Percentiles rank a stretch among this genome's conserved stretches.
Evolutionary conservation across 2,113 vertebrate species (phyloP).

Genomic region (Albula glossodonta): DNA sequence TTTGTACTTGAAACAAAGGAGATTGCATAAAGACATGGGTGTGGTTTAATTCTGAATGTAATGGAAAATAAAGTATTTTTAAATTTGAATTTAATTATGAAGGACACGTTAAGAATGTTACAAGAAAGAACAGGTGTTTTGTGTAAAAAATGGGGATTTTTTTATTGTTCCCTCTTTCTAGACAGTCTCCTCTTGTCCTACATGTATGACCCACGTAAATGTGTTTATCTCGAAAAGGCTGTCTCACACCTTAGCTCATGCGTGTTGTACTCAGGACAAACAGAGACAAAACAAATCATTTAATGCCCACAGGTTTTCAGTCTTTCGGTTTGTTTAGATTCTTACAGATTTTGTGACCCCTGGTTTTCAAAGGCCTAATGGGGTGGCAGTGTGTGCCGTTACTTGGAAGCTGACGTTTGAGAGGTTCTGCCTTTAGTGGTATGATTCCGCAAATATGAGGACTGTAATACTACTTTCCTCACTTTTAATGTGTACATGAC

Average conservation of each 20-base stretch:
- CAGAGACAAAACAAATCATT: background rate
- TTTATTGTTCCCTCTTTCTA: background rate
- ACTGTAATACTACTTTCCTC: background rate
- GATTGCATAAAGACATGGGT: background rate
- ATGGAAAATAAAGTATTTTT: too few species aligned
- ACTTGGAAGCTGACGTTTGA: background rate
- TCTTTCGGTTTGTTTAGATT: background rate
- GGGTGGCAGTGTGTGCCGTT: background rate
- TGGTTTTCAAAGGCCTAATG: background rate
- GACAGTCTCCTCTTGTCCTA: background rate
- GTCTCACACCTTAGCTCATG: background rate
- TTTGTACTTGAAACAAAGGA: too few species aligned
- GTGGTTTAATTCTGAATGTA: background rate
- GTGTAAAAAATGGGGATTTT: background rate
- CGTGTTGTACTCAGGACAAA: too few species aligned
- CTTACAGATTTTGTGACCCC: background rate
- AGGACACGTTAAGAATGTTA: background rate
- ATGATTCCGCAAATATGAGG: background rate
- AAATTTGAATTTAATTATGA: background rate
- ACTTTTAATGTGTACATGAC: background rate
- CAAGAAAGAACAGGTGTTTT: background rate
- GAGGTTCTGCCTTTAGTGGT: background rate
- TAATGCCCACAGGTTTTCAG: background rate
- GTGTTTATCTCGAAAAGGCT: conserved; percentile 28
- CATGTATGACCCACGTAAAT: conserved; percentile 15